These are phyloP conservation scores for Ficedula albicollis DNA, from an alignment of 2,797 vertebrate species.

Conservation along the genomic window DNA sequence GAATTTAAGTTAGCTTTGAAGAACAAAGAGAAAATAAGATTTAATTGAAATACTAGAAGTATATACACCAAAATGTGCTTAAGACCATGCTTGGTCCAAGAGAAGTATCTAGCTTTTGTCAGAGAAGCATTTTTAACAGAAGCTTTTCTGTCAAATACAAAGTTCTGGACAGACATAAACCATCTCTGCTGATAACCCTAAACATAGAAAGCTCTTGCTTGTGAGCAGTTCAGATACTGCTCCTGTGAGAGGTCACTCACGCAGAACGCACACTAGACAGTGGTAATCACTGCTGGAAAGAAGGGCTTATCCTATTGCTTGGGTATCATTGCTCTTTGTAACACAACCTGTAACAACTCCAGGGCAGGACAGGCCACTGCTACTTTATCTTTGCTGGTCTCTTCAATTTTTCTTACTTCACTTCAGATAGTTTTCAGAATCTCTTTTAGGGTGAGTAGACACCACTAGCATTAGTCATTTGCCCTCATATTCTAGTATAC, in stretches of 20 bases:
- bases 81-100: not conserved
- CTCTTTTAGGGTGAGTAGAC: not conserved
- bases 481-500: not conserved
- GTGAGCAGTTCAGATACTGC: not conserved
- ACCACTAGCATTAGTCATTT: not conserved
- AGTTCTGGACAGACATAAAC: not conserved
- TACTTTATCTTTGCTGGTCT: not conserved
- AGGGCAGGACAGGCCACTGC: not conserved
- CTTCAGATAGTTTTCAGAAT: not conserved
- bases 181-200: not conserved
- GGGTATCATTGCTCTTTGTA: not conserved
- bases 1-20: not conserved
- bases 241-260: not conserved
- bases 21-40: not conserved
- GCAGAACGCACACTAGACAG: rapidly evolving
- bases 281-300: not conserved
- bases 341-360: not conserved
- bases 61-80: not conserved
- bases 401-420: not conserved
- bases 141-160: not conserved
- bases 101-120: not conserved
- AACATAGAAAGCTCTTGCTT: not conserved
- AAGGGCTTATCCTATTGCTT: not conserved
- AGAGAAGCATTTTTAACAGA: not conserved
- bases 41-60: not conserved